Evolutionary conservation across 1,140 invertebrate species (phyloP).

Genomic region (Diplogasteroides magnus): DNA sequence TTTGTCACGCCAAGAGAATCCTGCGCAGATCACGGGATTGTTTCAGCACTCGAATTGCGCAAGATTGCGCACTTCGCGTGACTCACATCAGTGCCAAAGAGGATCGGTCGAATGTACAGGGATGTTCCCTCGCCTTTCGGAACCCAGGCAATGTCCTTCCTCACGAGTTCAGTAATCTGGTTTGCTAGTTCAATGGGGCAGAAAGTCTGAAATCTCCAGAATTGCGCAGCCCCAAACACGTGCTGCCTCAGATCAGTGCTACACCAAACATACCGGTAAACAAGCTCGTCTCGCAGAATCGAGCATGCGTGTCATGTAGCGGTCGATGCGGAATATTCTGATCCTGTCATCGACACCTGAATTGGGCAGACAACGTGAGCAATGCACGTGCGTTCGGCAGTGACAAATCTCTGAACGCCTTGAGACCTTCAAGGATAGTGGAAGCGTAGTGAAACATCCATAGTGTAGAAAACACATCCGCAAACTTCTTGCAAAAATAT

Average conservation of each 20-base stretch:
- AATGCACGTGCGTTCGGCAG: too few relatives aligned
- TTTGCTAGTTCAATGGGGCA: background rate
- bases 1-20: background rate
- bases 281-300: constrained; percentile 71
- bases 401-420: constrained; percentile 73
- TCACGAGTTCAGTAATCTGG: background rate
- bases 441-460: constrained; percentile 21
- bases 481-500: too few relatives aligned
- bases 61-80: too few relatives aligned
- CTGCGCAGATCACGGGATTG: too few relatives aligned
- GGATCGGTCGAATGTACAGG: background rate
- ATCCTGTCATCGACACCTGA: constrained; percentile 75
- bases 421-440: constrained; percentile 93
- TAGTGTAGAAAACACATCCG: too few relatives aligned
- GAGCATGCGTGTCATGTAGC: constrained; percentile 88
- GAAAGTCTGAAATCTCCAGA: background rate
- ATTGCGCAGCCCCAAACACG: background rate
- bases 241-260: constrained; percentile 38
- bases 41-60: background rate
- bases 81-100: background rate
- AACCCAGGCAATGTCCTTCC: background rate
- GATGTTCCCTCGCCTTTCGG: background rate
- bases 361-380: background rate
- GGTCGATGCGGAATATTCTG: constrained; percentile 80
- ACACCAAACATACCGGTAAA: too few relatives aligned